These are phyloP conservation scores for Steinernema khuongi DNA, from an alignment of 1,140 invertebrate species.

Conservation along the genomic window DNA sequence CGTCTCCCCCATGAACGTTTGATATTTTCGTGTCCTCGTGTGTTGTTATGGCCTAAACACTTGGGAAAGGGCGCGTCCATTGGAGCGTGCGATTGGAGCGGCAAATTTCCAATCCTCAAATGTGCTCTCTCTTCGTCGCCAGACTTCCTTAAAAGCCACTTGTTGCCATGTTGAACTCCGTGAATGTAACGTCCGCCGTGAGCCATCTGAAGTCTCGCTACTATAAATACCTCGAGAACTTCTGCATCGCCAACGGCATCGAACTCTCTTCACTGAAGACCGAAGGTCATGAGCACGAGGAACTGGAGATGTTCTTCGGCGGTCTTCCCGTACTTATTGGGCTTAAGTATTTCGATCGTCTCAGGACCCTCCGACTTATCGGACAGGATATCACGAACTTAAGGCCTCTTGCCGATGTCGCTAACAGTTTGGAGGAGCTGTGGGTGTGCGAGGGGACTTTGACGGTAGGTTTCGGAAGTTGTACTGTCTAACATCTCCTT, in stretches of 20 bases:
- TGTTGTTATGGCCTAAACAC: too few species aligned
- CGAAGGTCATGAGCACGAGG: constrained; percentile 34
- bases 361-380: constrained; percentile 34
- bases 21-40: too few species aligned
- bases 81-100: too few species aligned
- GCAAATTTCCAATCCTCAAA: constrained; percentile 7
- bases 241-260: constrained; percentile 47
- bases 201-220: constrained; percentile 43
- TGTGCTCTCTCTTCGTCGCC: too few species aligned
- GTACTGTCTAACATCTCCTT: background rate
- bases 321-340: constrained; percentile 50
- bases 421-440: constrained; percentile 45
- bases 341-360: constrained; percentile 41
- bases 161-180: constrained; percentile 23
- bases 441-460: constrained; percentile 50
- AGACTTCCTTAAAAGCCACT: too few species aligned
- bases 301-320: constrained; percentile 51
- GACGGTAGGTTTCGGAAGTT: constrained; percentile 27
- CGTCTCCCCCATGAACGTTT: too few species aligned
- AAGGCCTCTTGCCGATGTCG: constrained; percentile 42
- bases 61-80: too few species aligned
- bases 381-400: constrained; percentile 45
- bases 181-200: constrained; percentile 4
- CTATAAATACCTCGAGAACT: constrained; percentile 48
- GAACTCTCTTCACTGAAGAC: constrained; percentile 33